Evolutionary conservation across 2,797 vertebrate genomes (phyloP).

Genomic region (Enteromius argenteus): DNA sequence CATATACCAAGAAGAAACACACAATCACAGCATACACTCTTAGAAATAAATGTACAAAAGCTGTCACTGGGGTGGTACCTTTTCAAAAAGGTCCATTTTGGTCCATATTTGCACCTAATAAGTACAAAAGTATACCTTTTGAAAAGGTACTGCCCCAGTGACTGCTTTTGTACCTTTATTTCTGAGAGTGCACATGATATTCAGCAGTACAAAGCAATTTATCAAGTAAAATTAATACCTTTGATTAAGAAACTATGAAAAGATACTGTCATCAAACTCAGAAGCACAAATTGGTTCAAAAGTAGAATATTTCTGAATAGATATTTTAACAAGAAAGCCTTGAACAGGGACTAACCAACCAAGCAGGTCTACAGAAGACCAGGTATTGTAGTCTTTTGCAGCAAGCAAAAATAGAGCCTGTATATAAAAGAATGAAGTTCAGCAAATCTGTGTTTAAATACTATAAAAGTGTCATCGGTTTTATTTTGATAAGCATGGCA

Average conservation of each 20-base stretch:
- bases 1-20: conserved; percentile 18
- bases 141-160: no score
- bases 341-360: not conserved
- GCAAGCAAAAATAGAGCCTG: not conserved
- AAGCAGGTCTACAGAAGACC: not conserved
- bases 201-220: not conserved
- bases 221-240: not conserved
- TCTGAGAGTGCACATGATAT: not conserved
- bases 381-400: not conserved
- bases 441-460: not conserved
- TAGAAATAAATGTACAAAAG: no score
- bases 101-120: no score
- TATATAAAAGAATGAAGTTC: not conserved
- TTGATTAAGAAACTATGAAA: not conserved
- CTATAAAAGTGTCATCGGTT: not conserved
- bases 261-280: not conserved
- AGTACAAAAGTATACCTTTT: no score
- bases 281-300: not conserved
- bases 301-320: not conserved
- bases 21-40: not conserved
- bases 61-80: no score
- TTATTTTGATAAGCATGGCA: not conserved
- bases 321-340: not conserved
- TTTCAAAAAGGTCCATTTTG: no score
- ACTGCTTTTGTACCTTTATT: no score